Evolutionary conservation across 2,113 vertebrate species (phyloP).

Genomic region (Rutilus rutilus): DNA sequence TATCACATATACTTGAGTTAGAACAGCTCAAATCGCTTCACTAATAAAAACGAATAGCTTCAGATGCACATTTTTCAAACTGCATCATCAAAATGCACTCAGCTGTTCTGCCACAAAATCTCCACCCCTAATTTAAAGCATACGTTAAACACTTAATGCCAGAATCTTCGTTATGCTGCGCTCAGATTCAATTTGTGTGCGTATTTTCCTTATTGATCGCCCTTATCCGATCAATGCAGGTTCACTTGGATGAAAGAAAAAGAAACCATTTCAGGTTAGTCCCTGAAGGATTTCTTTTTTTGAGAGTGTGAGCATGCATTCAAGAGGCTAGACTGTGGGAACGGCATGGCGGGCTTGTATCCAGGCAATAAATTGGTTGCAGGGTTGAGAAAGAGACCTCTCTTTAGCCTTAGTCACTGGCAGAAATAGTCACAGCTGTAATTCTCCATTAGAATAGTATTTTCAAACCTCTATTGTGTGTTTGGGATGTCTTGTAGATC

Average conservation of each 20-base stretch:
- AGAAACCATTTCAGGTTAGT: constrained; percentile 55
- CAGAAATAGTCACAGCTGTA: constrained; percentile 65
- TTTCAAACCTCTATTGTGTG: constrained; percentile 50
- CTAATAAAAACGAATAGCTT: constrained; percentile 49
- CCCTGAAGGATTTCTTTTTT: constrained; percentile 56
- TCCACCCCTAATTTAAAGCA: constrained; percentile 30
- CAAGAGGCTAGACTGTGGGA: constrained; percentile 56
- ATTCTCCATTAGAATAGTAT: constrained; percentile 56
- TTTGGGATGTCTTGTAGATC: constrained; percentile 44
- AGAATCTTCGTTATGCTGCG: constrained; percentile 43
- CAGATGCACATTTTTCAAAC: constrained; percentile 43
- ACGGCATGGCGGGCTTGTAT: constrained; percentile 56
- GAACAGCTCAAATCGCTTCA: constrained; percentile 37
- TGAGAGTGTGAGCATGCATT: constrained; percentile 52
- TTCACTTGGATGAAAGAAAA: constrained; percentile 58
- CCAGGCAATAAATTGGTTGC: constrained; percentile 61
- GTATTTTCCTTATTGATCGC: constrained; percentile 50
- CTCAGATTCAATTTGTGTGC: constrained; percentile 55
- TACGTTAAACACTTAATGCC: constrained; percentile 41
- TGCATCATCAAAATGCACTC: constrained; percentile 45
- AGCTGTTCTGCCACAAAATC: constrained; percentile 4
- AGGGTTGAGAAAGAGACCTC: constrained; percentile 60
- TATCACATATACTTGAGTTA: constrained; percentile 13
- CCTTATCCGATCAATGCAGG: constrained; percentile 52
- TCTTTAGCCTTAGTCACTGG: constrained; percentile 63